Conservation (phyloP, 2,113 vertebrate genomes). For the Bostrychus sinensis region DNA sequence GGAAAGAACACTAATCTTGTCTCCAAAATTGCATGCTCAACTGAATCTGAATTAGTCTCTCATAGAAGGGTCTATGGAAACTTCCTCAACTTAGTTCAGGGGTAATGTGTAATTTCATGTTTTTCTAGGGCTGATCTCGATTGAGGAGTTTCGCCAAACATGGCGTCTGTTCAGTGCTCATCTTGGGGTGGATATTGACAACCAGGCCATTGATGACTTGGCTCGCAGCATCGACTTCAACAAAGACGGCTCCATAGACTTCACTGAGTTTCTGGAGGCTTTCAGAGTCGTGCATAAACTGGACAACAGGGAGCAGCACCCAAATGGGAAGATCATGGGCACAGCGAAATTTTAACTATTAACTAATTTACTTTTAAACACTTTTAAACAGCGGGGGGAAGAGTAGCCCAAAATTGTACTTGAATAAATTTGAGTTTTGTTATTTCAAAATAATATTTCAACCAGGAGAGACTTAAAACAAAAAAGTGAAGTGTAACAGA, state of each 20-base stretch:
- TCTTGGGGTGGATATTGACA: constrained; percentile 77
- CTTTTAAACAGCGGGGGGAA: no score
- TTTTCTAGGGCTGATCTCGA: constrained; percentile 88
- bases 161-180: constrained; percentile 94
- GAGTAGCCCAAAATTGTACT: no score
- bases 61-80: no score
- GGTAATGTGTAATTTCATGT: neutral
- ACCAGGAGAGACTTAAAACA: no score
- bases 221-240: constrained; percentile 91
- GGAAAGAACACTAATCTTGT: no score
- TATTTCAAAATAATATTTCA: no score
- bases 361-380: no score
- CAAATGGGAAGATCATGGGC: constrained; percentile 11
- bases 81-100: neutral
- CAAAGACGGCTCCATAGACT: constrained; percentile 96
- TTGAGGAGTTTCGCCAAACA: constrained; percentile 90
- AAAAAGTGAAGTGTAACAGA: no score
- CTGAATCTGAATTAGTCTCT: no score
- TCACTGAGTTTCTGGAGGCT: constrained; percentile 95
- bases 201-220: constrained; percentile 85
- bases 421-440: no score
- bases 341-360: constrained; percentile 19
- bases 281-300: constrained; percentile 92
- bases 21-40: no score
- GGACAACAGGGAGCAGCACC: constrained; percentile 72